Evolutionary conservation across 2,888 invertebrate species (phyloP).

Genomic region (Diplazon laetatorius): DNA sequence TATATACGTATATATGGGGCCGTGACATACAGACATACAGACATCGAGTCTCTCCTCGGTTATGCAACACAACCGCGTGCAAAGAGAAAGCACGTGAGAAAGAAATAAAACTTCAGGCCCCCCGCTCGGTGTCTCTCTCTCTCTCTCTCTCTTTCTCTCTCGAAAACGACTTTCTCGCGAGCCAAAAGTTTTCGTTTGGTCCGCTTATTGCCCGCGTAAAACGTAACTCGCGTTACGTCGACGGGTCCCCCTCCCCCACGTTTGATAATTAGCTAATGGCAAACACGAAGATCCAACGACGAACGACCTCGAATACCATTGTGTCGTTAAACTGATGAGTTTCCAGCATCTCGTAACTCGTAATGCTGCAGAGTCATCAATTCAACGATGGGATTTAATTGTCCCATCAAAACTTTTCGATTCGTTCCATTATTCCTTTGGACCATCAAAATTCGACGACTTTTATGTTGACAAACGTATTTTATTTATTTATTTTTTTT

Average conservation of each 20-base stretch:
- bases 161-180: conserved; percentile 73
- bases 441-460: no score
- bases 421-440: no score
- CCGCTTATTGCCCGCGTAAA: conserved; percentile 57
- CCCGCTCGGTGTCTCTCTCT: conserved; percentile 23
- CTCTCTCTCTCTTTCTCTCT: no score
- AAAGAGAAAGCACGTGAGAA: conserved; percentile 39
- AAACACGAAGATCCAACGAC: conserved; percentile 58
- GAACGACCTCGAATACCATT: conserved; percentile 59
- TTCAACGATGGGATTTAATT: no score
- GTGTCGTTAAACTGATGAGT: background rate
- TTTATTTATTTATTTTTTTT: no score
- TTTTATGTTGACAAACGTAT: no score
- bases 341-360: background rate
- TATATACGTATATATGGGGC: conserved; percentile 2
- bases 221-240: conserved; percentile 71
- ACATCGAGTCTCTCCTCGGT: conserved; percentile 17
- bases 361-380: background rate
- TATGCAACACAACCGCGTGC: conserved; percentile 21
- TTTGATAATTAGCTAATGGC: conserved; percentile 57
- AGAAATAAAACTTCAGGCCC: conserved; percentile 1
- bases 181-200: conserved; percentile 65
- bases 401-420: no score
- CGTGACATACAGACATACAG: conserved; percentile 28
- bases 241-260: conserved; percentile 56